Evolutionary conservation across 2,797 vertebrate species (phyloP).

Genomic region (Trichosurus vulpecula): DNA sequence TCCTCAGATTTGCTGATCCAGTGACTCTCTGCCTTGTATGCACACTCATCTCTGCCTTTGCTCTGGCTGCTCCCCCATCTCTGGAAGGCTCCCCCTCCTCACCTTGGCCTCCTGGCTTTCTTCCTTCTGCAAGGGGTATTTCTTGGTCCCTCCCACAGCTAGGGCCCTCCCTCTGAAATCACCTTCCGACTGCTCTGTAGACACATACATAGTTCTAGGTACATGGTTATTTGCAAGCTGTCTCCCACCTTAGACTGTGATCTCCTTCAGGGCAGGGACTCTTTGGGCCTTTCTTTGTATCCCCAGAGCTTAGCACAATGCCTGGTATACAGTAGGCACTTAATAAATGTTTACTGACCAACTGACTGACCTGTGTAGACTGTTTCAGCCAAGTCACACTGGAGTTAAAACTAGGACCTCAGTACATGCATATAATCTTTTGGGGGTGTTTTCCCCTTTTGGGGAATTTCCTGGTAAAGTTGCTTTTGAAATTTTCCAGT

Average conservation of each 20-base stretch:
- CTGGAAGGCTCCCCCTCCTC: background rate
- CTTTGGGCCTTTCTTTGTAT: background rate
- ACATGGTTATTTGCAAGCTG: background rate
- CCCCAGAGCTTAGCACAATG: background rate
- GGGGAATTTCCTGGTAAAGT: background rate
- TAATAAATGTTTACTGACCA: background rate
- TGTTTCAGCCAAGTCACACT: background rate
- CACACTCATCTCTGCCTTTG: background rate
- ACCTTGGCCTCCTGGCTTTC: background rate
- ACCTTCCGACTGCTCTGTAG: background rate
- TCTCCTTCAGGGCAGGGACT: background rate
- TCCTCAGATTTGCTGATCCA: background rate
- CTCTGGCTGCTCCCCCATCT: background rate
- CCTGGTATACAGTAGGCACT: background rate
- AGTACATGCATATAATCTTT: background rate
- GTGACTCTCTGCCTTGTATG: background rate
- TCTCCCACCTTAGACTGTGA: background rate
- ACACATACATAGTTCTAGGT: too few species aligned
- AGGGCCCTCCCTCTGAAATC: background rate
- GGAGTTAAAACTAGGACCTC: background rate
- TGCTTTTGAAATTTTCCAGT: background rate
- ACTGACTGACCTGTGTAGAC: background rate
- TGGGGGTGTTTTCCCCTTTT: background rate
- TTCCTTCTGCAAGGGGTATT: background rate
- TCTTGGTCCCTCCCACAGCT: background rate